Conservation (phyloP, 2,113 vertebrate species). For the Tichodroma muraria region DNA sequence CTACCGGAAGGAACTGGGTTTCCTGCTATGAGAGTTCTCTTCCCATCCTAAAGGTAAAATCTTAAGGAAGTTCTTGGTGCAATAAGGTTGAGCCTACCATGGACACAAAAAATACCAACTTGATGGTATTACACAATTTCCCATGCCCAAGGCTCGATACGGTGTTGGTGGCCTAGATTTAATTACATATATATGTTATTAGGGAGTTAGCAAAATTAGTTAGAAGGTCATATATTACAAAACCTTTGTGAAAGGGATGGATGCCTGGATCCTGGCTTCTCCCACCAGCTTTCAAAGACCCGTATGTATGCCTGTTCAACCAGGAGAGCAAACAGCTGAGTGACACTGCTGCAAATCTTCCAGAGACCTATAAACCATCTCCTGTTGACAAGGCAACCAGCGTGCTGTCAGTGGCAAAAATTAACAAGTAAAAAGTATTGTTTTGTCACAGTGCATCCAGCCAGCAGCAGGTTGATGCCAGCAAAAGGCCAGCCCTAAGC, state of each 20-base stretch:
- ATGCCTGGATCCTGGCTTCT: background rate
- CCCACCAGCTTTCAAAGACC: background rate
- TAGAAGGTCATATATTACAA: background rate
- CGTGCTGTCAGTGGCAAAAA: fast-evolving
- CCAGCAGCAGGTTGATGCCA: background rate
- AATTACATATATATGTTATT: background rate
- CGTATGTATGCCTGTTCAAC: fast-evolving
- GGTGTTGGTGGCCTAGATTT: background rate
- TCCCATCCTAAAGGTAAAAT: background rate
- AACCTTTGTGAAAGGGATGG: background rate
- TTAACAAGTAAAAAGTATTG: background rate
- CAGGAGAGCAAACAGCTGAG: background rate
- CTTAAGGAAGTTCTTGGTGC: background rate
- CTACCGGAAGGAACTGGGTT: background rate
- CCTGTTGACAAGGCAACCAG: background rate
- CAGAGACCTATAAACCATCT: background rate
- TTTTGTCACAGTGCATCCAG: background rate
- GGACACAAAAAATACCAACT: background rate
- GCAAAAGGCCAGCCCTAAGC: background rate
- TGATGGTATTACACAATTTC: background rate
- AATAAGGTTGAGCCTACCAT: background rate
- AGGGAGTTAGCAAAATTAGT: background rate
- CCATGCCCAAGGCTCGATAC: background rate
- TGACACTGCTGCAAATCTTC: background rate
- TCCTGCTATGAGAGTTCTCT: background rate